Conservation (phyloP, 2,888 invertebrate genomes). For the Ornithoptera priamus region DNA sequence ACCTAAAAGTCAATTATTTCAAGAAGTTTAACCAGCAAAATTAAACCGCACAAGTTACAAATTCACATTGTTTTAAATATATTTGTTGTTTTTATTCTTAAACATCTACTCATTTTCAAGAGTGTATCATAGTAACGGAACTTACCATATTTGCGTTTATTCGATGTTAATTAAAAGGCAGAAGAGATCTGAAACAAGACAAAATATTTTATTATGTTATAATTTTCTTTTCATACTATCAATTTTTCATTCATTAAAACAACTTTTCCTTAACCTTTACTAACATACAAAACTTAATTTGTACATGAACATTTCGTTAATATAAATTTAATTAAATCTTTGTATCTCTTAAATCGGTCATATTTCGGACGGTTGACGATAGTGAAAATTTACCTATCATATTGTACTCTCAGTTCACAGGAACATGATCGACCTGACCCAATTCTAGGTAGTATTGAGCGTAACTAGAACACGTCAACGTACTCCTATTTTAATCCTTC, state of each 20-base stretch:
- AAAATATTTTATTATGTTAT: background rate
- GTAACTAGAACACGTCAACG: conserved; percentile 40
- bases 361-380: conserved; percentile 29
- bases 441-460: conserved; percentile 44
- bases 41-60: too few relatives aligned
- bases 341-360: conserved; percentile 5
- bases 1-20: too few relatives aligned
- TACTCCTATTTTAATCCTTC: conserved; percentile 30
- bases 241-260: background rate
- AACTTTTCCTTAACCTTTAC: background rate
- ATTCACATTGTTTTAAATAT: background rate
- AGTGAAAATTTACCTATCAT: conserved; percentile 52
- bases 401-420: conserved; percentile 39
- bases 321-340: conserved; percentile 14
- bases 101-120: background rate
- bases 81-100: background rate
- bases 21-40: too few relatives aligned
- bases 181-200: conserved; percentile 20
- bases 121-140: background rate
- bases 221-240: background rate
- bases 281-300: background rate
- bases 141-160: conserved; percentile 21
- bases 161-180: conserved; percentile 1
- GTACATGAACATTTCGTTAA: background rate
- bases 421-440: conserved; percentile 57